Evolutionary conservation across 64 coral and sea anemone species (phyloP).

Genomic region (Hydrozoanthus tunicans): DNA sequence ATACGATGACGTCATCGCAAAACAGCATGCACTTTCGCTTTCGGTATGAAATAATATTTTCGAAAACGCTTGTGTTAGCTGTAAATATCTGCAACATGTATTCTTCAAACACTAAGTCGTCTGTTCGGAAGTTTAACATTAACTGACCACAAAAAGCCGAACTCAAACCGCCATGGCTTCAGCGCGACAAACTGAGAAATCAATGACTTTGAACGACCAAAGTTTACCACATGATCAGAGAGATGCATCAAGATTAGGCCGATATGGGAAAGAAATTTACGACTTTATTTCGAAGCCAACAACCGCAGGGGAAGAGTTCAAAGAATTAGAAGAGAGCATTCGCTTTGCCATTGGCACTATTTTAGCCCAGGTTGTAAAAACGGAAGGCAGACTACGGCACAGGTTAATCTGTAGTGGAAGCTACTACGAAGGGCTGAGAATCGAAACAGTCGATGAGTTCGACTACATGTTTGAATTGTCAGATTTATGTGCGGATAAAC

Average conservation of each 20-base stretch:
- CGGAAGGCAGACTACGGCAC: not conserved
- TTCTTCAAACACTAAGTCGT: too few relatives aligned
- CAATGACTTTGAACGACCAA: not conserved
- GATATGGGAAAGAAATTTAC: not conserved
- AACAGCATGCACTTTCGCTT: not conserved
- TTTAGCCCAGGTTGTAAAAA: not conserved
- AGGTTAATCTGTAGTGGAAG: constrained; percentile 28
- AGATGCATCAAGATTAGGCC: not conserved
- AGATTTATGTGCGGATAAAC: not conserved
- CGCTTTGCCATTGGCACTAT: not conserved
- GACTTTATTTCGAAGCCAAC: constrained; percentile 1
- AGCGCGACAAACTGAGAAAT: not conserved
- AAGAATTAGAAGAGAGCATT: constrained; percentile 22
- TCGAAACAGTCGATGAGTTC: not conserved
- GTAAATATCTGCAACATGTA: too few relatives aligned
- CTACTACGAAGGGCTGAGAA: constrained; percentile 25
- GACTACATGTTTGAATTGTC: constrained; percentile 10
- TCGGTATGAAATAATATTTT: not conserved
- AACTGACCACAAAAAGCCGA: too few relatives aligned
- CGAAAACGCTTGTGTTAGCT: not conserved
- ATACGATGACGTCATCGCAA: too few relatives aligned
- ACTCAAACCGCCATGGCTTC: not conserved
- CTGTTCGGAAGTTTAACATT: not conserved
- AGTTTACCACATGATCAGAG: not conserved
- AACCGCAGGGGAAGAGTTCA: not conserved